A percentile compares a stretch with the other conserved stretches of the same genome.
phyloP scores from a whole-genome alignment of 2,113 vertebrate species.

The Poeciliopsis prolifica region DNA sequence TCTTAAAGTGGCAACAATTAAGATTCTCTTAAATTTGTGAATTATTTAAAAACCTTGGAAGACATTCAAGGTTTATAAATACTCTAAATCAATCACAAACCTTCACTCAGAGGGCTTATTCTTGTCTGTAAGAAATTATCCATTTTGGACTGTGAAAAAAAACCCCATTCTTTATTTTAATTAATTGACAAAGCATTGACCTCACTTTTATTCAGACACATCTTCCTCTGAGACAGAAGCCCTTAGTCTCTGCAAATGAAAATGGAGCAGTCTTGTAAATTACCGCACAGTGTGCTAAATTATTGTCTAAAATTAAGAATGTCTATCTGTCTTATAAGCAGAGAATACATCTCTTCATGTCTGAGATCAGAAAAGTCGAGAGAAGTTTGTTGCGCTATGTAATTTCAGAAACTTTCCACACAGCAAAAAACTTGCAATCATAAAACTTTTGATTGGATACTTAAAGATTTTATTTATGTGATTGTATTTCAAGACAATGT shows the following conservation, averaged over 20 bases:
- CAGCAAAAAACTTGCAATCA: neutral
- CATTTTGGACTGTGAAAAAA: neutral
- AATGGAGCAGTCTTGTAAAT: conserved; percentile 6
- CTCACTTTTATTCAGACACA: conserved; percentile 1
- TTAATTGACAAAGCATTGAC: conserved; percentile 8
- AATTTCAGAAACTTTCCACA: neutral
- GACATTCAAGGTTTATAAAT: conserved; percentile 1
- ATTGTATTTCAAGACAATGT: neutral
- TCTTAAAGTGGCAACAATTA: neutral
- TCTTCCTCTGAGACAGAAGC: conserved; percentile 19
- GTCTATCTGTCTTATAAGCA: neutral
- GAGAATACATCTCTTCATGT: neutral
- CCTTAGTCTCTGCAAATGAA: conserved; percentile 4
- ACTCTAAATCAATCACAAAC: conserved; percentile 11
- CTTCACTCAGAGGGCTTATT: neutral
- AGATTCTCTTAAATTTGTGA: neutral
- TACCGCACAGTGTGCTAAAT: neutral
- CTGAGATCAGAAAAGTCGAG: neutral
- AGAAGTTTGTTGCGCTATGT: neutral
- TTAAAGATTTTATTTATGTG: neutral
- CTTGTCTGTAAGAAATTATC: neutral
- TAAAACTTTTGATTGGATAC: neutral
- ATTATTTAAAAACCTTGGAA: neutral
- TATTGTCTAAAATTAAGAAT: conserved; percentile 4
- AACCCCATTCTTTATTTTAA: conserved; percentile 10